Conservation (phyloP, 2,888 invertebrate species). For the Uloborus plumipes region DNA sequence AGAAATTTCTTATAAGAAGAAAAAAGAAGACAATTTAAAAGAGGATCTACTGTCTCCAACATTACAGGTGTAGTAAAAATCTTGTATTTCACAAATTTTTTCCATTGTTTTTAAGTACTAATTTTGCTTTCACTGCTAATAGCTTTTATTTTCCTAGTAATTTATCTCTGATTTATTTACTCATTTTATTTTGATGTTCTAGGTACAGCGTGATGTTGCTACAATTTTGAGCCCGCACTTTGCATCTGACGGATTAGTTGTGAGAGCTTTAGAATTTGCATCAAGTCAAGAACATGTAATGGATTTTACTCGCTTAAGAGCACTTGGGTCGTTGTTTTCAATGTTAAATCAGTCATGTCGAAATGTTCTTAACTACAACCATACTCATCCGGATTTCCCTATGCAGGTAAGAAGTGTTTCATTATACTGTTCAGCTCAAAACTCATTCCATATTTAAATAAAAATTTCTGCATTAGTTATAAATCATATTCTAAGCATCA, state of each 20-base stretch:
- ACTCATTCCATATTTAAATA: too few species aligned
- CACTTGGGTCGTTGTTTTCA: slow-evolving; percentile 90
- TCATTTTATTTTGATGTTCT: slow-evolving; percentile 30
- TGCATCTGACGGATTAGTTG: slow-evolving; percentile 92
- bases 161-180: not conserved
- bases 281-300: slow-evolving; percentile 94
- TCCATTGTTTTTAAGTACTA: not conserved
- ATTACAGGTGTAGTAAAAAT: slow-evolving; percentile 76
- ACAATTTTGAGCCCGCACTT: slow-evolving; percentile 87
- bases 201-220: slow-evolving; percentile 91
- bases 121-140: too few species aligned
- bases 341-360: slow-evolving; percentile 89
- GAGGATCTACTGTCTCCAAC: slow-evolving; percentile 87
- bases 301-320: slow-evolving; percentile 98
- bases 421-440: too few species aligned
- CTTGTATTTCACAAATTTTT: not conserved
- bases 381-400: slow-evolving; percentile 94
- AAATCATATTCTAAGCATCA: too few species aligned
- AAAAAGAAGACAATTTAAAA: slow-evolving; percentile 71
- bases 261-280: slow-evolving; percentile 88
- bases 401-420: slow-evolving; percentile 73
- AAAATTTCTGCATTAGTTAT: too few species aligned
- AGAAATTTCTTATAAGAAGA: slow-evolving; percentile 66
- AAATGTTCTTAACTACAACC: slow-evolving; percentile 93
- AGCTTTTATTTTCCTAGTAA: not conserved